Base-by-base conservation (phyloP, 1,140 invertebrate genomes). In the Thaumatotibia leucotreta region DNA sequence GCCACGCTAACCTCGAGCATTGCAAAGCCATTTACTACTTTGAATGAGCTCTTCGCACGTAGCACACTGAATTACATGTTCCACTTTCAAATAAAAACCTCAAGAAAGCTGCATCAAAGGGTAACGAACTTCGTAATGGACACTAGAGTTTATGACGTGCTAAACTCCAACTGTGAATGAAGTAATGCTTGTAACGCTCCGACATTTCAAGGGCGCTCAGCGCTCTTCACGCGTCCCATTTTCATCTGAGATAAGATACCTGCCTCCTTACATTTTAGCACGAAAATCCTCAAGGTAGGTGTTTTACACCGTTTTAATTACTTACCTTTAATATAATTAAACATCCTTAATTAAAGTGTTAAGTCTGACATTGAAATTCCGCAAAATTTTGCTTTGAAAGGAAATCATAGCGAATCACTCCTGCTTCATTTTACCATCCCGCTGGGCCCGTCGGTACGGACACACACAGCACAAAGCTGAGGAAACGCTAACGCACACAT, bases 401-500 rank as follows among this genome's bases (percentile, higher is more conserved):
- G 64, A 77, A 82, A 81, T 81, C 66, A 84, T 82, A 66, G 67
- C 73, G 61, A 85, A 83, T 85, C 73, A 71, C 73, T 76, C 69
- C 77, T 70, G 70, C 75, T 80, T 84, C 72, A 82, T 81, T 82
- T 86, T 77, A 80, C 80, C 79, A 76, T 82, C 86, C 87, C 84
- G 80, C 83, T 84, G 87, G 82, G 79, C 74, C 80, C 82, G 78
- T 66, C 64, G 33, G 74, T 73, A 78, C 76, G 76, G 78, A 83
- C 80, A 84, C 80, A 86, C 80, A 84, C 72, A 61, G 62, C 78
- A 86, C 80, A 86, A 90, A 84, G 80, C 80, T 80, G 80, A 88
- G 84, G 80, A 88, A 86, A 88, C 79, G 81, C 86, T 86, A 87
- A 87, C 86, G 75, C 86, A 89, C 87, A 90, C 88, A 88, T 86